A percentile compares a stretch with the other conserved stretches of the same genome.
Evolutionary conservation across 2,888 invertebrate species (phyloP).

Genomic region (Andrena praecox): DNA sequence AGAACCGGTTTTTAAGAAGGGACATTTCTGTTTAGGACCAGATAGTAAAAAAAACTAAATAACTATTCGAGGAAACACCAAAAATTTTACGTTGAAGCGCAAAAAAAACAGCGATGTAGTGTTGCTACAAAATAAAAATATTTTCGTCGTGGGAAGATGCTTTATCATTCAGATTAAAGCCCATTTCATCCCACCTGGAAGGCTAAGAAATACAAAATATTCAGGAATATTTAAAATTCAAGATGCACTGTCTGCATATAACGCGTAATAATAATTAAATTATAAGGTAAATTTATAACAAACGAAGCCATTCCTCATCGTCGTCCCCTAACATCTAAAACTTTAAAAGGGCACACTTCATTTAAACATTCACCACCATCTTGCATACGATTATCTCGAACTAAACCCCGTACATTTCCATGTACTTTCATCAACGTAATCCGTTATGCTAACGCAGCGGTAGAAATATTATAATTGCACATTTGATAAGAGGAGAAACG

Average conservation of each 20-base stretch:
- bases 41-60: too few relatives aligned
- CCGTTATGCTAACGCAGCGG: neutral
- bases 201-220: too few relatives aligned
- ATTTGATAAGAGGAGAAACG: neutral
- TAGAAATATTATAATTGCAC: neutral
- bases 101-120: too few relatives aligned
- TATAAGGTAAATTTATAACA: constrained; percentile 26
- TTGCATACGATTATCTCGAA: neutral
- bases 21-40: too few relatives aligned
- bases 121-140: too few relatives aligned
- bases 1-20: too few relatives aligned
- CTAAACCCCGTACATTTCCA: neutral
- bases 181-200: too few relatives aligned
- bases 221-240: too few relatives aligned
- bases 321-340: neutral
- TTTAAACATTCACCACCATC: neutral
- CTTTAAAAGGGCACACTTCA: neutral
- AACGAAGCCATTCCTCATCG: constrained; percentile 14
- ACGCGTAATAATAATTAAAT: constrained; percentile 23
- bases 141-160: too few relatives aligned
- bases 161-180: too few relatives aligned
- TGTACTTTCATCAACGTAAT: neutral
- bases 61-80: too few relatives aligned
- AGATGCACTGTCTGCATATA: neutral
- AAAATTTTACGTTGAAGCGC: too few relatives aligned